Evolutionary conservation across 2,113 vertebrate genomes (phyloP), one percentile per base, ranked within the genome.

Genomic region (Peromyscus leucopus): DNA sequence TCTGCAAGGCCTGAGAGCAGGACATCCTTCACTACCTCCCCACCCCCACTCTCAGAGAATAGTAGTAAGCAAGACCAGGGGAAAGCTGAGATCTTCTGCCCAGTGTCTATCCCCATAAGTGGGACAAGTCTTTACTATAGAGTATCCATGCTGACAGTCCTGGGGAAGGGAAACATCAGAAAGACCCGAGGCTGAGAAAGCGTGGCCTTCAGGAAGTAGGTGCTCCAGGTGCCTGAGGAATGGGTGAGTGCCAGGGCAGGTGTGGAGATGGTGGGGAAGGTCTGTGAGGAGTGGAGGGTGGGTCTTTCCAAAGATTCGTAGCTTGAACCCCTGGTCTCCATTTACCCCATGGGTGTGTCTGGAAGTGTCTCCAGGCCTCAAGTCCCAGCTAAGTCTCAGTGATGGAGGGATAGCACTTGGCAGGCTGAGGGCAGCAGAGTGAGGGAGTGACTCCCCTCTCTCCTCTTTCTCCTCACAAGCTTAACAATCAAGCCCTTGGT

Each of bases 261-360:
- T 39, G 48, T 1, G 36, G 36, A 17, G 6, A 33, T 39, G 33
- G 5, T 10, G 1, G 0, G 59, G 4, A 12, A 2, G 21, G n/a
- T n/a, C n/a, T 65, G 19, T 0, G 19, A 57, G 2, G 31, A 10
- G 0, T 0, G 9, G 51, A 0, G 0, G 3, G 12, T 10, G 65
- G 7, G 0, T 11, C 36, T 22, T 33, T 11, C 31, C 22, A 57
- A 19, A 39, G 4, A n/a, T 39, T 51, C 36, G 28, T 12, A 59
- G 69, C 26, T 51, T 78, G 36, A 5, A 3, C 31, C 33, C 11
- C 59, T 75, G 36, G 61, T n/a, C 42, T 55, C 55, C 12, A n/a
- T 17, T 65, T 28, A 67, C n/a, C 61, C 61, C 26, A 33, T 4
- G 26, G 3, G 24, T 4, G 0, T 31, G 2, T 7, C 39, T 17